Percentiles rank a stretch among this genome's conserved stretches.
Conservation (phyloP, 2,113 vertebrate species). For the Vulpes lagopus region DNA sequence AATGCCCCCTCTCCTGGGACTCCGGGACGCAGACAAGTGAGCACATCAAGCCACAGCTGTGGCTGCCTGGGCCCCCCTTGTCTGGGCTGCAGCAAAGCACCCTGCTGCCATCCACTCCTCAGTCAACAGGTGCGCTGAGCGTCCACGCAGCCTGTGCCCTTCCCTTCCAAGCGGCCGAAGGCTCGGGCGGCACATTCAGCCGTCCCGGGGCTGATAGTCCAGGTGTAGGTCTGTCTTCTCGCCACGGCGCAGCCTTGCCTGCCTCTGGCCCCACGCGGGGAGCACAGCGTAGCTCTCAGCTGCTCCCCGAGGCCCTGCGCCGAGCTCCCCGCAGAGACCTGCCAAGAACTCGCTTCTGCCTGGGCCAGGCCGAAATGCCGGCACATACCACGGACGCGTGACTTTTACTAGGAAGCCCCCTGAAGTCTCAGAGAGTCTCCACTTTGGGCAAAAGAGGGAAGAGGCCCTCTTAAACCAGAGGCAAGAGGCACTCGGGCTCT, state of each 20-base stretch:
- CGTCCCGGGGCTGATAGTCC: not conserved
- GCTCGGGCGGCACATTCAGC: not conserved
- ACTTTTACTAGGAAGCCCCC: not conserved
- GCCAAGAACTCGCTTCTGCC: not conserved
- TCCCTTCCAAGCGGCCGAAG: no score
- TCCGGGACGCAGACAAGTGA: not conserved
- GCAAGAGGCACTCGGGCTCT: not conserved
- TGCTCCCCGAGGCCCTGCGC: not conserved
- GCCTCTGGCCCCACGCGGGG: accelerated
- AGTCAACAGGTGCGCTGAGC: not conserved
- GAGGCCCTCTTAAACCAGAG: not conserved
- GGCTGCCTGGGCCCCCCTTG: not conserved
- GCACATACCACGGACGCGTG: not conserved
- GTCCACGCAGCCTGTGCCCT: no score
- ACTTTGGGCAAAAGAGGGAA: not conserved
- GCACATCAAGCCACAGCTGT: not conserved
- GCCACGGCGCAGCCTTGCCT: not conserved
- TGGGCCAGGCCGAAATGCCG: not conserved
- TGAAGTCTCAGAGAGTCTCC: not conserved
- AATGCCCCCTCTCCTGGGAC: not conserved
- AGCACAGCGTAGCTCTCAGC: no score
- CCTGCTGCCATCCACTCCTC: not conserved
- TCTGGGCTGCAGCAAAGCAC: not conserved
- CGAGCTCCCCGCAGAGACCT: not conserved
- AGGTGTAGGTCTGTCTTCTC: not conserved